These are phyloP conservation scores for Trissolcus japonicus DNA, from an alignment of 2,888 invertebrate species.

Conservation along the genomic window DNA sequence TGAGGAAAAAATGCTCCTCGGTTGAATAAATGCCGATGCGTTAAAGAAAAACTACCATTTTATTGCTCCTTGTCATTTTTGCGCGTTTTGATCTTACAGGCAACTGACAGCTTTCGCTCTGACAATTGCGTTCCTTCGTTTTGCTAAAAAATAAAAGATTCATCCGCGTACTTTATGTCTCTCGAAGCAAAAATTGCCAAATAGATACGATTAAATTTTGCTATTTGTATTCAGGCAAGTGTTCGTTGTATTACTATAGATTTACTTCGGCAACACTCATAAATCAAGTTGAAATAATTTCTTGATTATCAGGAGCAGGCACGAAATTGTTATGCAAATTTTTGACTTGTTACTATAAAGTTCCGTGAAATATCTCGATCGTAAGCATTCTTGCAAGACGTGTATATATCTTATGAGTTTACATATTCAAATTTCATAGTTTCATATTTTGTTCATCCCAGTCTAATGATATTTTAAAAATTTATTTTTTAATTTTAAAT, in stretches of 20 bases:
- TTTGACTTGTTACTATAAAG: slow-evolving; percentile 20
- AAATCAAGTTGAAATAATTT: slow-evolving; percentile 12
- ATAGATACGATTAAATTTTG: slow-evolving; percentile 17
- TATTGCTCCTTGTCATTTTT: slow-evolving; percentile 36
- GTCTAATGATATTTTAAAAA: no score
- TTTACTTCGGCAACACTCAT: slow-evolving; percentile 11
- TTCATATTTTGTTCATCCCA: no score
- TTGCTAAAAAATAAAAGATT: not conserved
- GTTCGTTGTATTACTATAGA: slow-evolving; percentile 4
- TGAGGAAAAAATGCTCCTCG: slow-evolving; percentile 42
- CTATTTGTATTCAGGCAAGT: slow-evolving; percentile 18
- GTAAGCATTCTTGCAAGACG: slow-evolving; percentile 9
- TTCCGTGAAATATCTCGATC: slow-evolving; percentile 18
- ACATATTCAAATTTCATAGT: no score
- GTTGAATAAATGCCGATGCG: slow-evolving; percentile 40
- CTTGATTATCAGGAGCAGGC: slow-evolving; percentile 18
- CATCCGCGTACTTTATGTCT: slow-evolving; percentile 7
- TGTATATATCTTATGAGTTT: no score
- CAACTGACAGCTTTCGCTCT: no score
- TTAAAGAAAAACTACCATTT: slow-evolving; percentile 35
- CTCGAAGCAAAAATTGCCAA: slow-evolving; percentile 11
- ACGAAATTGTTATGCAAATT: slow-evolving; percentile 25
- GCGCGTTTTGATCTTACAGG: slow-evolving; percentile 27
- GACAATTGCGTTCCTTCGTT: no score
- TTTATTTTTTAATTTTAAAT: not conserved